phyloP scores from a whole-genome alignment of 1,140 invertebrate species.

The Bombus affinis region DNA sequence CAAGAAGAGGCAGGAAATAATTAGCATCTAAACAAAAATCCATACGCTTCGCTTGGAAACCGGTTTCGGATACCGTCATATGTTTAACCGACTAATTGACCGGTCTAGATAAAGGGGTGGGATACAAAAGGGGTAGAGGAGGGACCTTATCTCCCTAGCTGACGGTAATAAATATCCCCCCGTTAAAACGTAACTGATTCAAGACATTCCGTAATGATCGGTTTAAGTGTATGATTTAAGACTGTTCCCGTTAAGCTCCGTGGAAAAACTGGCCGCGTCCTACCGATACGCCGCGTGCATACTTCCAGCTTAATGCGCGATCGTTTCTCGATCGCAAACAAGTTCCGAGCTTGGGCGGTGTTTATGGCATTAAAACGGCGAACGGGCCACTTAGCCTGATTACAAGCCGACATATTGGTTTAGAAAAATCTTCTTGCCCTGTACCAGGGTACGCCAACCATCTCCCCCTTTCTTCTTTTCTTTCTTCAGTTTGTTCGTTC shows the following conservation, averaged over 20 bases:
- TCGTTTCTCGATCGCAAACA: slow-evolving; percentile 41
- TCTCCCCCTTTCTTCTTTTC: neutral
- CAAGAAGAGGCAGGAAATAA: slow-evolving; percentile 19
- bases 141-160: neutral
- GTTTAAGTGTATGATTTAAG: slow-evolving; percentile 49
- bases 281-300: neutral
- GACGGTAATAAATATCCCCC: slow-evolving; percentile 36
- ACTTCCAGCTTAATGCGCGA: slow-evolving; percentile 21
- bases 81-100: slow-evolving; percentile 38
- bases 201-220: slow-evolving; percentile 40
- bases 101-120: neutral
- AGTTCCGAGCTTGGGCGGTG: slow-evolving; percentile 9
- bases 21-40: slow-evolving; percentile 22
- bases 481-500: neutral
- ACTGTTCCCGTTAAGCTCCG: slow-evolving; percentile 39
- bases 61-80: slow-evolving; percentile 13
- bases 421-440: slow-evolving; percentile 7
- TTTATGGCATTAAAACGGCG: slow-evolving; percentile 34
- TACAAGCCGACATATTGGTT: slow-evolving; percentile 31
- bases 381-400: slow-evolving; percentile 41
- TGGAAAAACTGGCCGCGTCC: slow-evolving; percentile 35
- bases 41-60: neutral
- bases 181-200: slow-evolving; percentile 42
- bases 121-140: neutral
- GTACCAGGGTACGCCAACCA: neutral